Evolutionary conservation across 2,888 invertebrate species (phyloP), one percentile per base, ranked within the genome.

Genomic region (Coenonympha glycerion): DNA sequence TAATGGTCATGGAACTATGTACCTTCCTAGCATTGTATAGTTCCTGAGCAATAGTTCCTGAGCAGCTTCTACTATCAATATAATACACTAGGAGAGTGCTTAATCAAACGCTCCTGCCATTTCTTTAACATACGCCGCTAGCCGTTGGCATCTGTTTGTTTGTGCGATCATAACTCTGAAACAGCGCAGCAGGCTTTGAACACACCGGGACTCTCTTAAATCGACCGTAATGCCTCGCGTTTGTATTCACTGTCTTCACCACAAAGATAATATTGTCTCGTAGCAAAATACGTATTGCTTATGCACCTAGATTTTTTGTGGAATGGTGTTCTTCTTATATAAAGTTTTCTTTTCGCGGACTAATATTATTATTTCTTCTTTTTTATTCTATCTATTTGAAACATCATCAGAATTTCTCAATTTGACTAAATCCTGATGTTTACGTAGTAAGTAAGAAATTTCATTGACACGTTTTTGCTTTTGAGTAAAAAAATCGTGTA

Each of bases 151-250:
- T 48, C 54, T 48, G 48, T 51, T 48, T 41, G 21, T 34, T 47
- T 28, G 44, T 34, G 11, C 37, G 47, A 47, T 50, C 47, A 47
- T 54, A 54, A 54, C 40, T 54, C 33, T 44, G 26, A 42, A 54
- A 47, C 21, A 8, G 39, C 53, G 9, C 50, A 54, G 53, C 53
- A 45, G 53, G 53, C 47, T 54, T 50, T 48, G 47, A 53, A 54
- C 44, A 47, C 44, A 34, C 47, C 34, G 39, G 40, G 34, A 47
- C 47, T 42, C 49, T 53, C 47, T 54, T 47, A 54, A 54, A 54
- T 54, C 40, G 47, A 44, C 28, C 24, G 42, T 53, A 47, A 53
- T 53, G 50, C 39, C 33, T 40, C 28, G 31, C 42, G 42, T 50
- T 50, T 54, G 54, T 50, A 42, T 50, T 39, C 3, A 33, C 42